These are phyloP conservation scores for Heterodera filipjevi DNA, from an alignment of 2,888 invertebrate genomes.

Conservation along the genomic window DNA sequence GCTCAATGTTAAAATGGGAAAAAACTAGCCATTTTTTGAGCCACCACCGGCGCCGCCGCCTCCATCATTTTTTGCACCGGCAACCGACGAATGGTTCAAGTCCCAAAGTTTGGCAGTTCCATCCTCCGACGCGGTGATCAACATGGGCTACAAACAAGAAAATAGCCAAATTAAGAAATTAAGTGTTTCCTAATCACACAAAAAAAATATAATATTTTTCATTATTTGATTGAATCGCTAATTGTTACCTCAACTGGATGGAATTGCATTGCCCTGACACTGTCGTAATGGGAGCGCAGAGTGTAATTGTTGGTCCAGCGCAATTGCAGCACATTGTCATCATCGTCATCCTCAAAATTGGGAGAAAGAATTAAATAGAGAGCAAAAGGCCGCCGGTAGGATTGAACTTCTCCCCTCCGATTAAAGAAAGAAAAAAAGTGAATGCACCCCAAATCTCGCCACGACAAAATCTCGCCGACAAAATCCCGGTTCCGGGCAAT, in stretches of 20 bases:
- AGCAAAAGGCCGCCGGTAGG: too few relatives aligned
- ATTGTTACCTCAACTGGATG: conserved; percentile 56
- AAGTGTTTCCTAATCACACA: too few relatives aligned
- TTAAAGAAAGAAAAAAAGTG: too few relatives aligned
- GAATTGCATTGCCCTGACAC: conserved; percentile 68
- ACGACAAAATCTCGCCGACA: too few relatives aligned
- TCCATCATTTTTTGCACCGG: conserved; percentile 1
- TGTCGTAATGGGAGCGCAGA: conserved; percentile 68
- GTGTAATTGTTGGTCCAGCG: conserved; percentile 57
- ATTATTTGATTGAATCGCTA: not conserved
- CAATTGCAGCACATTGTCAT: conserved; percentile 28
- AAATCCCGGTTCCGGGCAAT: too few relatives aligned
- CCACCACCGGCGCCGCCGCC: not conserved
- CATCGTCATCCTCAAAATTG: conserved; percentile 27
- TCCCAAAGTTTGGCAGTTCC: conserved; percentile 99
- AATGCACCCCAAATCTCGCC: too few relatives aligned
- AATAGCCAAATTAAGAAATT: not conserved
- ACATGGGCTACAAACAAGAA: conserved; percentile 67
- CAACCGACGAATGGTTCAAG: conserved; percentile 50
- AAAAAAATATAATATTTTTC: not conserved
- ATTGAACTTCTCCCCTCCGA: too few relatives aligned
- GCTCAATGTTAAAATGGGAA: not conserved
- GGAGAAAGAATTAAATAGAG: not conserved
- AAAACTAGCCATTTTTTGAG: not conserved
- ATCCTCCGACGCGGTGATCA: conserved; percentile 97